phyloP scores from a whole-genome alignment of 2,888 invertebrate species.

The Caenorhabditis sp. region DNA sequence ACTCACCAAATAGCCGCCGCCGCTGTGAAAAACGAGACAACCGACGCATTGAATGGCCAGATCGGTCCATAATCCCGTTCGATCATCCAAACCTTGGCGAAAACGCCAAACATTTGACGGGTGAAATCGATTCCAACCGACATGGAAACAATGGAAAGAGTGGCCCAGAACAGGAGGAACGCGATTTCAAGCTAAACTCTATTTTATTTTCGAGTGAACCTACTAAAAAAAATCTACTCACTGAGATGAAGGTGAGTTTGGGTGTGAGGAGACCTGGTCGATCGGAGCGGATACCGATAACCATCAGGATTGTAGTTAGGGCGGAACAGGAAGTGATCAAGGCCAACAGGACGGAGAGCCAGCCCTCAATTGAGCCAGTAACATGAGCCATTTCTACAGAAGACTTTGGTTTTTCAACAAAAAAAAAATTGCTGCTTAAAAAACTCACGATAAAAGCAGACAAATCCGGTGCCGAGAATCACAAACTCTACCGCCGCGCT shows the following conservation, averaged over 20 bases:
- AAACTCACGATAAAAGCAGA: constrained; percentile 45
- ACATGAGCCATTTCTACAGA: constrained; percentile 40
- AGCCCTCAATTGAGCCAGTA: constrained; percentile 35
- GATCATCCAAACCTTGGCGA: constrained; percentile 46
- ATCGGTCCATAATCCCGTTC: constrained; percentile 68
- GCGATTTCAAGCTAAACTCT: constrained; percentile 53
- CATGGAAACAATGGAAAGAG: constrained; percentile 64
- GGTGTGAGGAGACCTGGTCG: constrained; percentile 57
- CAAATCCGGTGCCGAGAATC: constrained; percentile 33
- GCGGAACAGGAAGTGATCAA: constrained; percentile 25
- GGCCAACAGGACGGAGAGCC: constrained; percentile 31
- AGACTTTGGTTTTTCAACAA: background rate
- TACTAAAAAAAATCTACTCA: constrained; percentile 22
- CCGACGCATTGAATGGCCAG: constrained; percentile 69
- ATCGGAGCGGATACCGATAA: constrained; percentile 53
- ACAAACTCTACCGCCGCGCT: constrained; percentile 41
- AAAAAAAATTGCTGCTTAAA: background rate
- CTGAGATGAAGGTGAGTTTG: constrained; percentile 62
- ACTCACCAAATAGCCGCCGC: constrained; percentile 67
- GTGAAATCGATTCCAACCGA: constrained; percentile 66
- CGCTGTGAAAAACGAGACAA: constrained; percentile 66
- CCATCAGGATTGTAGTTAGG: constrained; percentile 34
- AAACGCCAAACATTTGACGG: constrained; percentile 55
- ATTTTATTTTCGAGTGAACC: background rate
- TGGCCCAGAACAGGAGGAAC: constrained; percentile 58